Evolutionary conservation across 2,888 invertebrate genomes (phyloP).

Genomic region (Eupithecia subumbrata): DNA sequence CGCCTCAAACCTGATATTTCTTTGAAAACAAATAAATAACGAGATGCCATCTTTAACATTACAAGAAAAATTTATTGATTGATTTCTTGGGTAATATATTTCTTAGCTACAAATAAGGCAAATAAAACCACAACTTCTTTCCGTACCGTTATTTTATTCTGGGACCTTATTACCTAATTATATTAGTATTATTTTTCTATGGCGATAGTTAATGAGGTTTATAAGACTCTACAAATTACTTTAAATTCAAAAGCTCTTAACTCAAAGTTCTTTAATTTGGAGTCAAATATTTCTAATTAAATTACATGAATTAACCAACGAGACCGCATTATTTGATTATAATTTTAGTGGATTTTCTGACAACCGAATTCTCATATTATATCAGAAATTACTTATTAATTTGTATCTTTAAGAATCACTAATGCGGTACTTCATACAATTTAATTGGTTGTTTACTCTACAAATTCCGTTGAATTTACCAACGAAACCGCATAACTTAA

Average conservation of each 20-base stretch:
- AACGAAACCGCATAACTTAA: conserved; percentile 6
- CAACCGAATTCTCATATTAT: neutral
- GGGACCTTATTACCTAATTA: too few species aligned
- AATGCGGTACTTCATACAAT: neutral
- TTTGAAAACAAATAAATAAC: neutral
- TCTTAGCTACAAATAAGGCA: neutral
- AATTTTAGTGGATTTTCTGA: neutral
- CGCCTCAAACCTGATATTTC: too few species aligned
- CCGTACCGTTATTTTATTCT: too few species aligned
- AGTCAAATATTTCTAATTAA: too few species aligned
- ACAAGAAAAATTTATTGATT: neutral
- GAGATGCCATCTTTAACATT: neutral
- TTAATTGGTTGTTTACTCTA: neutral
- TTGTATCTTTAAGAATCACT: neutral
- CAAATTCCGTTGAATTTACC: neutral
- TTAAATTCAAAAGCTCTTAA: too few species aligned
- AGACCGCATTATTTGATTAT: neutral
- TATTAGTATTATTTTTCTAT: too few species aligned
- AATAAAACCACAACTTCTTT: neutral
- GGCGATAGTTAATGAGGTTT: too few species aligned
- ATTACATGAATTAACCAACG: neutral
- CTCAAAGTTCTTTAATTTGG: too few species aligned
- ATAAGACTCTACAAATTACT: too few species aligned
- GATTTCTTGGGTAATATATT: neutral
- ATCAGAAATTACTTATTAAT: neutral